Base-by-base conservation (phyloP, 1,140 invertebrate genomes). In the Triops longicaudatus region DNA sequence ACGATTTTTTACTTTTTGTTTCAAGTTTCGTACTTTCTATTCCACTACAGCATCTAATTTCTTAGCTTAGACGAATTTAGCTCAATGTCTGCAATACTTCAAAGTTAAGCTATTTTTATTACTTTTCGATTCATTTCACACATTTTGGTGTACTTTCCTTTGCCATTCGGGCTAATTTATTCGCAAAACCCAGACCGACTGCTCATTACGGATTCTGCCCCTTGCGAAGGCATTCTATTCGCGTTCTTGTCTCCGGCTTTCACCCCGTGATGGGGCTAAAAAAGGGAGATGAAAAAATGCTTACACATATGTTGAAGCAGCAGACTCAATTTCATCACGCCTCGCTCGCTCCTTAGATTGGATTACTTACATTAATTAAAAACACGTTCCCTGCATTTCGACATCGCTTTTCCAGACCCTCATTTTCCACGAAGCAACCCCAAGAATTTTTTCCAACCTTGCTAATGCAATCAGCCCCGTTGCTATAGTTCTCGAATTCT, bases 281-380 rank as follows among this genome's bases (percentile, higher is more conserved):
- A 63, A 22, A 17, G 22, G 50, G 7, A 12, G 22, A 63, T n/a
- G n/a, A 63, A 63, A 63, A n/a, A 17, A 63, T 63, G 14, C 22
- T 22, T 22, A 63, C 50, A 63, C 50, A 63, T 63, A 63, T 63
- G 50, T 63, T 63, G 10, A 22, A 63, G 50, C 6, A 63, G 50
- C 50, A 63, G 22, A 63, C 50, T 63, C 50, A 63, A 63, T 63
- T 63, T 63, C 50, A 63, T 63, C 50, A 63, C 50, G 50, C 50
- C 50, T 63, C 50, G 31, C 31, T 37, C 31, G 50, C 50, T 63
- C 17, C 50, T 17, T 63, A 22, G 50, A 63, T 63, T 22, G 22
- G 50, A 22, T 63, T 63, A 63, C 50, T 63, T 63, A 63, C 17
- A 63, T 63, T 63, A 63, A 63, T 63, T 63, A 63, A 63, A 63